Evolutionary conservation across 2,888 invertebrate species (phyloP), one percentile per base, ranked within the genome.

Genomic region (Linnaemya tessellans): DNA sequence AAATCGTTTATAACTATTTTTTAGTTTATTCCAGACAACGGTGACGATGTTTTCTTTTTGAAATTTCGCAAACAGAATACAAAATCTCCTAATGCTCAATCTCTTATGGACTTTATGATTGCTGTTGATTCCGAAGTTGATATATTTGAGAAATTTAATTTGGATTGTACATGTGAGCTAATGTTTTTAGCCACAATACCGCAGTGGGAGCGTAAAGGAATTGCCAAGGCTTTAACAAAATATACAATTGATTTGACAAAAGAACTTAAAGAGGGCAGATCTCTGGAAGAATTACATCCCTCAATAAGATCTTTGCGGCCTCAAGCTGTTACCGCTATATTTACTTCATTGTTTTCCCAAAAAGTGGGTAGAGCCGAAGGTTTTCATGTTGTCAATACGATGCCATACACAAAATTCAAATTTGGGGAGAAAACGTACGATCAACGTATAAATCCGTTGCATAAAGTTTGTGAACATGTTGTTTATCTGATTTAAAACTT

Each of bases 21-120:
- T 2, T 67, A 91, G 91, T 90, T 78, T 25, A 78, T 89, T 4
- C 90, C 90, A 10, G 86, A 89, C 0, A 70, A 89, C 10, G 88
- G 87, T 2, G 89, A 91, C 20, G 89, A 90, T 7, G 87, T 87
- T 0, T 92, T 92, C 67, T 92, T 92, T 70, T 35, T 89, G 0
- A 89, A 91, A 80, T 92, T 91, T 41, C 89, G 89, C 18, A 89
- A 91, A 4, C 90, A 90, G n/a, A 92, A 93, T 0, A 95, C 94
- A 88, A 94, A 94, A 67, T 93, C 94, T 74, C 92, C 94, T 8
- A 93, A 95, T 1, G 94, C 96, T 0, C 93, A 93, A 65, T 92
- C 93, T 0, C 91, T 96, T 0, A 93, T 96, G 87, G 91, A 94
- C 82, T 96, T 94, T 89, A 96, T 96, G 96, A 94, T 94, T 22